These are phyloP conservation scores for Brachyhypopomus gauderio DNA, from an alignment of 2,113 vertebrate species.

Conservation along the genomic window DNA sequence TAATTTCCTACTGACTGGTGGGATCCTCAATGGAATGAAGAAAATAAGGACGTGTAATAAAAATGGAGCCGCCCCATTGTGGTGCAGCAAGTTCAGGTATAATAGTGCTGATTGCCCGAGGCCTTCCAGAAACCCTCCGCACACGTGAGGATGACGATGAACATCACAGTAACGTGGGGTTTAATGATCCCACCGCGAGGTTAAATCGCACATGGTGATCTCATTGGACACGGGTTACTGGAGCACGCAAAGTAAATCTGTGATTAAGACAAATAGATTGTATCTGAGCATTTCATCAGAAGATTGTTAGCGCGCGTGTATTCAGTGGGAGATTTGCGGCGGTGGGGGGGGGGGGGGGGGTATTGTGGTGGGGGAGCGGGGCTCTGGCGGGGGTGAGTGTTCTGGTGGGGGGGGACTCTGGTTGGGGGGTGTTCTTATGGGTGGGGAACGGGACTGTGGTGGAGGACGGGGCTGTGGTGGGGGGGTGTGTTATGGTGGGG, in stretches of 20 bases:
- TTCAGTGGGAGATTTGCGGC: neutral
- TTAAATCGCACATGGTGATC: neutral
- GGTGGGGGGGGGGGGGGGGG: neutral
- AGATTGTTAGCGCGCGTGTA: neutral
- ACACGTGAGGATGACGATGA: conserved; percentile 16
- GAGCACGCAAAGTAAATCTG: conserved; percentile 24
- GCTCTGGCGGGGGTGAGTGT: neutral
- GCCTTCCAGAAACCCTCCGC: conserved; percentile 24
- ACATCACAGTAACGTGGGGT: neutral
- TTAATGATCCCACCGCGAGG: conserved; percentile 22
- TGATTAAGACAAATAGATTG: neutral
- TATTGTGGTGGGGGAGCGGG: neutral
- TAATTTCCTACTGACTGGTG: conserved; percentile 45
- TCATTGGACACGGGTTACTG: conserved; percentile 14
- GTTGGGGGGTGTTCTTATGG: neutral
- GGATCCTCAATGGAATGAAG: conserved; percentile 25
- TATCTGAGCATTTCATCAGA: neutral
- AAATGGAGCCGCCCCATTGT: conserved; percentile 46
- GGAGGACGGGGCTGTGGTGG: neutral
- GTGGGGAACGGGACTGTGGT: too few relatives aligned
- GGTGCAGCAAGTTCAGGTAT: conserved; percentile 15
- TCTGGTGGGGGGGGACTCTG: neutral
- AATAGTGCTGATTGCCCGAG: conserved; percentile 21
- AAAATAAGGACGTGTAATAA: conserved; percentile 49
- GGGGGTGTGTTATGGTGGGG: too few relatives aligned